Base-by-base conservation (phyloP, 1,140 invertebrate genomes). In the Ceratosolen solmsi region DNA sequence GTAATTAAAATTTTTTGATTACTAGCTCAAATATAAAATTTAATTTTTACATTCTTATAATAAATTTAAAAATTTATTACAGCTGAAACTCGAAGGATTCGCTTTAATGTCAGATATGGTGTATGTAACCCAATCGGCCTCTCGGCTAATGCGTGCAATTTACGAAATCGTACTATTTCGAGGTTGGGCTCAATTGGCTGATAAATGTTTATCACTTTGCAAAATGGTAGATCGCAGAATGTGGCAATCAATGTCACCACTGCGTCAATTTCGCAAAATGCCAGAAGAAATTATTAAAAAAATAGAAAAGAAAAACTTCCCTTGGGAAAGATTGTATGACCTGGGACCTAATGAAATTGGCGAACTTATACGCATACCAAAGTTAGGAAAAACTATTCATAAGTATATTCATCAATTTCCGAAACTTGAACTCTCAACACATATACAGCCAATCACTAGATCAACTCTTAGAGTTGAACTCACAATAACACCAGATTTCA, bases 161-260 rank as follows among this genome's bases (percentile, higher is more conserved):
- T 99, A 96, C 92, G 99, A 99, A 92, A 99, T 99, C 85, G 97
- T 96, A 0, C 86, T 96, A 13, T 94, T 95, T 85, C 91, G 96
- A 86, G 98, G 98, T 27, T 99, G 99, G 99, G 99, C 99, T 0
- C 97, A 99, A 87, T 89, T 99, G 41, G 97, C 98, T 27, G 98
- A 99, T 89, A 99, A 99, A 91, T 96, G 98, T 17, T 90, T 99
- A 0, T 95, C 97, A 1, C 93, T 99, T 1, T 99, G 98, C 90
- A 99, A 99, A 92, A 99, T 99, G 99, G 97, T 99, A 73, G 98
- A 99, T 89, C 94, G 97, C 25, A 93, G 99, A 33, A 99, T 99
- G 98, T 99, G 99, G 99, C 98, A 99, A 90, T 99, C 98, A 0
- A 99, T 99, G 98, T 99, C 98, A 56, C 99, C 99, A 5, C 91